Conservation (phyloP, 2,888 invertebrate species). For the Sarcophaga caerulescens region DNA sequence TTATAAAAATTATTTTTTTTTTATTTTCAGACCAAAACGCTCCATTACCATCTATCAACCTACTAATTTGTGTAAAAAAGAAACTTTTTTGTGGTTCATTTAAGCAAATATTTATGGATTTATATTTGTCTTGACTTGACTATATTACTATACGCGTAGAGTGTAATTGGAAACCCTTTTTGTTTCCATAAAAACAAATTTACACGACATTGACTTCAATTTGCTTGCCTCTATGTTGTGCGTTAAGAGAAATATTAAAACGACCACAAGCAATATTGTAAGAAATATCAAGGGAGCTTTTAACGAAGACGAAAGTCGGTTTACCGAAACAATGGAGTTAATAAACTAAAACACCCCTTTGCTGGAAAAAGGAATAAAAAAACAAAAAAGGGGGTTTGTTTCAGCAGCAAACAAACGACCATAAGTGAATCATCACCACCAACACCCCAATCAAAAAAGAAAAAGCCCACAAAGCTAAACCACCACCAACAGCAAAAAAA, state of each 20-base stretch:
- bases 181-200: constrained; percentile 22
- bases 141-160: constrained; percentile 11
- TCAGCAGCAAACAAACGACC: constrained; percentile 14
- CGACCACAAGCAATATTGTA: constrained; percentile 1
- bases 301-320: neutral
- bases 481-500: constrained; percentile 29
- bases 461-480: constrained; percentile 60
- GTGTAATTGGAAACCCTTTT: constrained; percentile 63
- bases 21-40: constrained; percentile 56
- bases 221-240: constrained; percentile 19
- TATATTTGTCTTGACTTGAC: constrained; percentile 41
- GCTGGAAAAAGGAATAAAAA: constrained; percentile 3
- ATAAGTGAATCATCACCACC: constrained; percentile 66
- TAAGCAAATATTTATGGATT: constrained; percentile 32
- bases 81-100: constrained; percentile 31
- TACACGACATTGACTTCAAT: constrained; percentile 65
- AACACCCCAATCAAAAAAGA: constrained; percentile 60
- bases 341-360: constrained; percentile 66
- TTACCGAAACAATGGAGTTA: constrained; percentile 58
- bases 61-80: constrained; percentile 48
- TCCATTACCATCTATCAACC: constrained; percentile 49
- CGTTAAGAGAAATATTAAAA: constrained; percentile 9
- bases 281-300: constrained; percentile 3
- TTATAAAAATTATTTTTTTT: constrained; percentile 15
- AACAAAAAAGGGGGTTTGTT: constrained; percentile 57